Evolutionary conservation across 1,140 invertebrate species (phyloP), one percentile per base, ranked within the genome.

Genomic region (Holotrichia oblita): DNA sequence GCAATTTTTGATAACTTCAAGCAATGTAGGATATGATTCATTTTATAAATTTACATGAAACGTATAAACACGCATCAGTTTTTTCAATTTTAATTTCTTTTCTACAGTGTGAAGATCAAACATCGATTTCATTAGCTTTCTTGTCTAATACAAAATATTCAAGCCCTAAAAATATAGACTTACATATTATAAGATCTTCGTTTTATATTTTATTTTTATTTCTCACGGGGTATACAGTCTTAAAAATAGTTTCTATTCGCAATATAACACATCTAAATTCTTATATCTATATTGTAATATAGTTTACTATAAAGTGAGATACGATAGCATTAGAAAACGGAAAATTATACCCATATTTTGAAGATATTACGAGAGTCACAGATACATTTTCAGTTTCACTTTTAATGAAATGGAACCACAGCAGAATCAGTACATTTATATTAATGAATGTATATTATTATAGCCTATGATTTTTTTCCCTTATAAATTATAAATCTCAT

Each of bases 201-300:
- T 55, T 55, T 17, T 17, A 55, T 55, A 55, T n/a, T 17, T 17
- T 55, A 17, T 55, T 17, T 34, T 34, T 4, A 34, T 34, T 17
- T 55, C 6, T 55, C 48, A 55, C n/a, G 48, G 48, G 48, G 48
- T 55, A 55, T 55, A 17, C 48, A 55, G 48, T 55, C 48, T 77
- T 59, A 40, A 75, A 42, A 76, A 22, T 42, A 59, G 69, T 69
- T 34, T 77, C 69, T 48, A 55, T 61, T 77, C n/a, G 24, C 42
- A 77, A 77, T 77, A 44, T 61, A 77, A 40, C 34, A 77, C 42
- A 77, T 77, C 22, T 76, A 69, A 64, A 10, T 69, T 69, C 59
- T 61, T 55, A 55, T 55, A 7, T 55, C n/a, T 55, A 55, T 34
- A 34, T 34, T 34, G 4, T 6, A 14, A 55, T 55, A 55, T 10